These are phyloP conservation scores for Erithacus rubecula DNA, from an alignment of 2,797 vertebrate genomes.

Conservation along the genomic window DNA sequence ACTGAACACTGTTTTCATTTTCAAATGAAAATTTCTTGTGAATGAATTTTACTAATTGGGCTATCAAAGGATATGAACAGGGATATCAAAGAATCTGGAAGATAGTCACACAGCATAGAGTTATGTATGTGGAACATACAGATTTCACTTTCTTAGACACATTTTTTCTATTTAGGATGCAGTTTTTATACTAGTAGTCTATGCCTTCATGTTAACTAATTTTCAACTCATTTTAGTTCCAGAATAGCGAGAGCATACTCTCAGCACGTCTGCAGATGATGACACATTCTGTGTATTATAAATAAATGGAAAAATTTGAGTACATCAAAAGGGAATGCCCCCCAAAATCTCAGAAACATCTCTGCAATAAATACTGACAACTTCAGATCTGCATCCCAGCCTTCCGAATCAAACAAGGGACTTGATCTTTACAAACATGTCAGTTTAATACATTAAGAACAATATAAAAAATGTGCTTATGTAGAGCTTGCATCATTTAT, in stretches of 20 bases:
- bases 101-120: background rate
- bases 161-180: background rate
- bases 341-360: background rate
- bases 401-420: accelerated
- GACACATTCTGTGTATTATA: background rate
- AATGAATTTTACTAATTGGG: background rate
- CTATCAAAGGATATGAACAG: too few relatives aligned
- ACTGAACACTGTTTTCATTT: background rate
- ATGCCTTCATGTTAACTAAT: background rate
- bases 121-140: background rate
- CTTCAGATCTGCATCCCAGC: background rate
- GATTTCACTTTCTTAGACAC: background rate
- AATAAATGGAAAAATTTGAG: background rate
- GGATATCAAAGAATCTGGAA: background rate
- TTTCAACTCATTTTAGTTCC: background rate
- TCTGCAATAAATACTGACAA: background rate
- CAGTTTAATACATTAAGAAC: background rate
- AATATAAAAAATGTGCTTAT: background rate
- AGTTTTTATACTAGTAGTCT: background rate
- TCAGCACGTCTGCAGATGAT: background rate
- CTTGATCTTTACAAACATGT: background rate
- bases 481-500: background rate
- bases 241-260: background rate
- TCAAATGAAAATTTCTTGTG: background rate
- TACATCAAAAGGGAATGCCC: background rate